Base-by-base conservation (phyloP, 2,113 vertebrate genomes). In the Notothenia rossii region DNA sequence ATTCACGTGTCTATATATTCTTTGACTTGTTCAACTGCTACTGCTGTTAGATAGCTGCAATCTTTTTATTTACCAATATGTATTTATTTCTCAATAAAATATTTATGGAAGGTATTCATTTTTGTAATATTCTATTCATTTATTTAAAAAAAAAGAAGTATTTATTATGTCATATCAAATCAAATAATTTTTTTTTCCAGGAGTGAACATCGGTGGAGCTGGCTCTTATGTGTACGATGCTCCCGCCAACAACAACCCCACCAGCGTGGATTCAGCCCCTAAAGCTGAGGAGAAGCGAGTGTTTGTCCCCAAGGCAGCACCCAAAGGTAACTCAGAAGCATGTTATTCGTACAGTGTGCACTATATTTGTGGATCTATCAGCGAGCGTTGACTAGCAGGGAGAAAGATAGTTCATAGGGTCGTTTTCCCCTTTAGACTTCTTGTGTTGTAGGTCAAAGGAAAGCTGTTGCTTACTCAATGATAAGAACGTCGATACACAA, bases 191-290 rank as follows among this genome's bases (percentile, higher is more conserved):
- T 0, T 66, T 2, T 56, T 6, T 33, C 3, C 56, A 99, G 98
- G 98, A 5, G 97, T 99, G 84, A 99, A 99, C 91, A 99, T 99
- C 0, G 98, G 98, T 0, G 98, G 97, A 0, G 97, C 97, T 0
- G 98, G 98, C 13, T 98, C 98, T 13, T 99, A 98, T 74, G 96
- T 99, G 84, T 99, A 99, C 0, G 96, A 99, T n/a, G 92, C 97
- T 0, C 94, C 94, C 0, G 86, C 90, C 0, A 97, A 96, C 92
- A 88, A 90, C 86, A 62, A 92, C 92, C 0, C 94, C 87, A 77
- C 93, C 74, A 0, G 91, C 82, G 95, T 95, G 94, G 96, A 96
- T 50, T 90, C 93, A 0, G 92, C 90, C 0, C 65, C 92, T 45
- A 96, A 95, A 85, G 36, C 93, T 6, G 96, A 97, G 77, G 97